phyloP scores from a whole-genome alignment of 2,888 invertebrate species.

The Trichopria drosophilae region DNA sequence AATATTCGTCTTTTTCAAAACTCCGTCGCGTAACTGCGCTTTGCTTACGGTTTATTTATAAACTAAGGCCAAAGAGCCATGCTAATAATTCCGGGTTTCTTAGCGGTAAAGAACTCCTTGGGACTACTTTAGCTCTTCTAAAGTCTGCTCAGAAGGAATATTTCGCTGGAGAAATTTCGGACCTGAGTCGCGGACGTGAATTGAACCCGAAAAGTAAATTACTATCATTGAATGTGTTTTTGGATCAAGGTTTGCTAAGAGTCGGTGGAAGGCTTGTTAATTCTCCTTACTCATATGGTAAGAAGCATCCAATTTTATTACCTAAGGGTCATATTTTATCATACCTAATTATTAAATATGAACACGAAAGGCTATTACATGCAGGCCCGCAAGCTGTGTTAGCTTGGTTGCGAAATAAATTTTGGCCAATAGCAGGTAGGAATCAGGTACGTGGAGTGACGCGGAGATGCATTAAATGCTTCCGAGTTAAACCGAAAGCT shows the following conservation, averaged over 20 bases:
- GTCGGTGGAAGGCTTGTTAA: neutral
- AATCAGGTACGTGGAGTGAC: neutral
- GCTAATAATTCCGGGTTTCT: too few species aligned
- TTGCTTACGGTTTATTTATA: slow-evolving; percentile 6
- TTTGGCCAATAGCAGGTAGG: neutral
- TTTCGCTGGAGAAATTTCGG: too few species aligned
- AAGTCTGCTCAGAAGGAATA: too few species aligned
- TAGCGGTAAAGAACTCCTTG: too few species aligned
- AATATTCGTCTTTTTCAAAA: neutral
- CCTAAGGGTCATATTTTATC: neutral
- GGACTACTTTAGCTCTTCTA: too few species aligned
- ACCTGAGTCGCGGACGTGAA: too few species aligned
- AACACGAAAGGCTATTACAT: neutral
- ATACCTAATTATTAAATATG: too few species aligned
- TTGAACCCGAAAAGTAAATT: neutral
- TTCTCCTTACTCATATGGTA: neutral
- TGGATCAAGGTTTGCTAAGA: neutral
- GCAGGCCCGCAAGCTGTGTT: neutral
- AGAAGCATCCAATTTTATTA: too few species aligned
- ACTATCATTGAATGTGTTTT: neutral
- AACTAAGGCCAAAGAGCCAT: neutral
- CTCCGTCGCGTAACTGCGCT: neutral
- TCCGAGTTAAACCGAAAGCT: neutral
- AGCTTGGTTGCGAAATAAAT: neutral
- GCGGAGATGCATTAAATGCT: neutral